Percentiles rank a stretch among this genome's conserved stretches.
Conservation (phyloP, 37 sponge, comb jelly and placozoan genomes). For the Spongilla lacustris region DNA sequence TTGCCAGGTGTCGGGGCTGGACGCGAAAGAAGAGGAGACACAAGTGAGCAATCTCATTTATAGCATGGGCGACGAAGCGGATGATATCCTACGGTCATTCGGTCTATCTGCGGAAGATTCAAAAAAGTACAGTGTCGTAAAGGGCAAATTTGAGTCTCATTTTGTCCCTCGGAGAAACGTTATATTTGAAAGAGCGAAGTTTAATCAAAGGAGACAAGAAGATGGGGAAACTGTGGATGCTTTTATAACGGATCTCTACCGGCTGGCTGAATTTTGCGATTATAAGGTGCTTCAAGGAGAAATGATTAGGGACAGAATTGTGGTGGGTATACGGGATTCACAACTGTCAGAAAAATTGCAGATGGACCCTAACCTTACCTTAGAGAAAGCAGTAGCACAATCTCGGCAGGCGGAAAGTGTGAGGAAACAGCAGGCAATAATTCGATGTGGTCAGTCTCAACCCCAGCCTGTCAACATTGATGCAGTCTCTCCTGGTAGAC, state of each 20-base stretch:
- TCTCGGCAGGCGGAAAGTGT: constrained; percentile 27
- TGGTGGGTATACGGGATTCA: constrained; percentile 35
- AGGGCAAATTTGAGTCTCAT: constrained; percentile 31
- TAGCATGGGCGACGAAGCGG: constrained; percentile 46
- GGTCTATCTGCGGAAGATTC: constrained; percentile 22
- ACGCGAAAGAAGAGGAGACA: constrained; percentile 17
- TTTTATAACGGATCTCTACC: constrained; percentile 46
- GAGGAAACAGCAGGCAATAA: constrained; percentile 24
- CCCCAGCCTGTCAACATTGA: too few relatives aligned
- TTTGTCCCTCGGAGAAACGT: constrained; percentile 45
- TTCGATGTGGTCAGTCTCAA: background rate
- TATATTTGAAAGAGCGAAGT: constrained; percentile 51
- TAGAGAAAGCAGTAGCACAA: constrained; percentile 32
- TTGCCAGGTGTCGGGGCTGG: constrained; percentile 28
- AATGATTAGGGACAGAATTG: constrained; percentile 50
- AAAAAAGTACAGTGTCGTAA: constrained; percentile 28
- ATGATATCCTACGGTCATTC: constrained; percentile 43
- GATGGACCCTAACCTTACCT: constrained; percentile 11
- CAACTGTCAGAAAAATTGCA: constrained; percentile 43
- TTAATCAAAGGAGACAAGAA: constrained; percentile 45
- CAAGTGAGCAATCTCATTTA: constrained; percentile 50
- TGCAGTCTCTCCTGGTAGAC: too few relatives aligned
- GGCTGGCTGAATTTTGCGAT: constrained; percentile 36
- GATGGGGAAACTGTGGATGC: constrained; percentile 47
- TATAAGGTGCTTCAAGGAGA: constrained; percentile 43